phyloP scores from a whole-genome alignment of 2,797 vertebrate genomes.

The Liasis olivaceus region DNA sequence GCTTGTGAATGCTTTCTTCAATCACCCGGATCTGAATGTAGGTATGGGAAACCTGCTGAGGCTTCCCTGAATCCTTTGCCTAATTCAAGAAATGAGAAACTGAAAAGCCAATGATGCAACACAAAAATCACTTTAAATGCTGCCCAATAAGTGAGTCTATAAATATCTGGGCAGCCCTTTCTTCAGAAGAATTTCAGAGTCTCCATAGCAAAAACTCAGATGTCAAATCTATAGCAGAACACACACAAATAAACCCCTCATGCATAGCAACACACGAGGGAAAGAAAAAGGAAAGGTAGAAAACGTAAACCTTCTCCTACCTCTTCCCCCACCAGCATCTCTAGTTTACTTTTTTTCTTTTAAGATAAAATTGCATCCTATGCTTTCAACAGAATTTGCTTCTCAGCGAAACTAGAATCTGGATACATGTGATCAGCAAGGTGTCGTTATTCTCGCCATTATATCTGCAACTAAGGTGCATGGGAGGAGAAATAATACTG shows the following conservation, averaged over 20 bases:
- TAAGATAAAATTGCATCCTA: neutral
- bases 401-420: neutral
- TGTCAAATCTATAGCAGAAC: neutral
- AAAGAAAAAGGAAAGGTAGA: too few relatives aligned
- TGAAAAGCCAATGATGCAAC: neutral
- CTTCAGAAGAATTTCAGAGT: neutral
- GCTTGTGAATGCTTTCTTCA: conserved; percentile 92
- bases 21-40: conserved; percentile 88
- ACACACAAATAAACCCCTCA: neutral
- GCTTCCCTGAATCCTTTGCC: conserved; percentile 92
- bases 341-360: too few relatives aligned
- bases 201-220: neutral
- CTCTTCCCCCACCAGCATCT: too few relatives aligned
- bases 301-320: too few relatives aligned
- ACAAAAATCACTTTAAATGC: neutral
- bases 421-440: neutral
- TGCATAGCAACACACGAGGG: neutral
- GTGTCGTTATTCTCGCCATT: neutral
- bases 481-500: neutral
- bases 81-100: conserved; percentile 56
- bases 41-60: conserved; percentile 84
- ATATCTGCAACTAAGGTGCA: neutral
- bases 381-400: neutral
- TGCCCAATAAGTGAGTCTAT: neutral
- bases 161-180: neutral